These are phyloP conservation scores for Epistrophe eligans DNA, from an alignment of 2,888 invertebrate species.

Conservation along the genomic window DNA sequence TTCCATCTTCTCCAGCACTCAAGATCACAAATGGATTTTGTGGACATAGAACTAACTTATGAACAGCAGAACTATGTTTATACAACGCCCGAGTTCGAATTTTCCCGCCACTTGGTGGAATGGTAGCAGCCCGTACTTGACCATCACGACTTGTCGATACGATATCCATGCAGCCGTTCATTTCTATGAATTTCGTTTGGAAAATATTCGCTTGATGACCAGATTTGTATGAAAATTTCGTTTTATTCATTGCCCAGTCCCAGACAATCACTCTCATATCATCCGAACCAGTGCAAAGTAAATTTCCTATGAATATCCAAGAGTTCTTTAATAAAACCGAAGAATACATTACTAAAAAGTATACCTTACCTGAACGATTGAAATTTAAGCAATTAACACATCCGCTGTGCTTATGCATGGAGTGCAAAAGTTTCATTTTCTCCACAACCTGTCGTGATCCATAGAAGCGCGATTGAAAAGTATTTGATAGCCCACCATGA, in stretches of 20 bases:
- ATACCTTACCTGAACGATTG: conserved; percentile 84
- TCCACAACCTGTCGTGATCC: conserved; percentile 93
- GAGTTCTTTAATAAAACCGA: background rate
- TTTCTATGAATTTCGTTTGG: conserved; percentile 94
- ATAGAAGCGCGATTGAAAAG: conserved; percentile 89
- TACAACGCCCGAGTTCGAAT: conserved; percentile 85
- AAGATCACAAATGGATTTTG: conserved; percentile 91
- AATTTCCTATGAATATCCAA: conserved; percentile 84
- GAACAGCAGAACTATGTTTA: conserved; percentile 90
- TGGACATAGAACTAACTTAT: conserved; percentile 92
- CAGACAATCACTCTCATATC: conserved; percentile 94
- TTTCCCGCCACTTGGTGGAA: conserved; percentile 85
- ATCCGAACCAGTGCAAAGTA: conserved; percentile 95
- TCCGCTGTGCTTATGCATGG: conserved; percentile 91
- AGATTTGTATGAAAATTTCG: conserved; percentile 88
- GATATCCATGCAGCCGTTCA: conserved; percentile 89
- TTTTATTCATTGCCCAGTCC: conserved; percentile 93
- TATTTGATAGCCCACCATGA: conserved; percentile 71
- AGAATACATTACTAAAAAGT: background rate
- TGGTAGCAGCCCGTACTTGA: conserved; percentile 88
- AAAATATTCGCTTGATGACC: conserved; percentile 96
- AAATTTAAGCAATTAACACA: conserved; percentile 97
- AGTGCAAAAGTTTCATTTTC: conserved; percentile 91
- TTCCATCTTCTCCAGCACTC: conserved; percentile 95
- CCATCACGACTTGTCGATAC: conserved; percentile 96